These are phyloP conservation scores for Melanotus villosus DNA, from an alignment of 2,888 invertebrate species.

Conservation along the genomic window DNA sequence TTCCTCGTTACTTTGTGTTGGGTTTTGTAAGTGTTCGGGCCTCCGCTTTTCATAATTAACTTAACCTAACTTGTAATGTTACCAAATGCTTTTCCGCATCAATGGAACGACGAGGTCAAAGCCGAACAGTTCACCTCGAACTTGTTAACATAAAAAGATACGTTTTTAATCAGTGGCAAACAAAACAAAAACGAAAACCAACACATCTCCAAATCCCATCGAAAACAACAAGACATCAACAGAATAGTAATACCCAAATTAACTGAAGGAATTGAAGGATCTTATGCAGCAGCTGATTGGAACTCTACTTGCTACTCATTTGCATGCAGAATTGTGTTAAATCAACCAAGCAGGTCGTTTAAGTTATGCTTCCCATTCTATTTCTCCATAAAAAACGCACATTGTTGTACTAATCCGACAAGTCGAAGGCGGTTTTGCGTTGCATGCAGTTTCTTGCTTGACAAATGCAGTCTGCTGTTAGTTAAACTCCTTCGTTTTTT, in stretches of 20 bases:
- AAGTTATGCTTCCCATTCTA: not conserved
- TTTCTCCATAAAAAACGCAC: not conserved
- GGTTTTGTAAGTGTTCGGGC: slow-evolving; percentile 59
- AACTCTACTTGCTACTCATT: slow-evolving; percentile 39
- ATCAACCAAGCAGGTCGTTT: slow-evolving; percentile 34
- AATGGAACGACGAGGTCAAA: not conserved
- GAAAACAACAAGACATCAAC: slow-evolving; percentile 14
- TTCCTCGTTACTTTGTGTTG: slow-evolving; percentile 66
- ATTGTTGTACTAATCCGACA: not conserved
- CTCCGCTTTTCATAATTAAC: slow-evolving; percentile 60
- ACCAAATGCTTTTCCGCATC: slow-evolving; percentile 43
- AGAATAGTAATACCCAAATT: slow-evolving; percentile 22
- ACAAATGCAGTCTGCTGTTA: too few species aligned
- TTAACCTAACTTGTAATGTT: slow-evolving; percentile 56
- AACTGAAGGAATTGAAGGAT: slow-evolving; percentile 34
- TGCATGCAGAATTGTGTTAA: slow-evolving; percentile 48
- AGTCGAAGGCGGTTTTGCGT: too few species aligned
- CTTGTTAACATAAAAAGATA: slow-evolving; percentile 13
- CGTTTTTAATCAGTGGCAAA: slow-evolving; percentile 19
- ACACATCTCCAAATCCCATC: slow-evolving; percentile 14
- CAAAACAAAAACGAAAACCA: slow-evolving; percentile 16
- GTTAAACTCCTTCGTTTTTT: slow-evolving; percentile 52
- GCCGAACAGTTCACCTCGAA: not conserved
- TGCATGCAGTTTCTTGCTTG: too few species aligned
- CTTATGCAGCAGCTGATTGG: slow-evolving; percentile 39